Conservation (phyloP, 2,888 invertebrate species). For the Chalcosyrphus nemorum region DNA sequence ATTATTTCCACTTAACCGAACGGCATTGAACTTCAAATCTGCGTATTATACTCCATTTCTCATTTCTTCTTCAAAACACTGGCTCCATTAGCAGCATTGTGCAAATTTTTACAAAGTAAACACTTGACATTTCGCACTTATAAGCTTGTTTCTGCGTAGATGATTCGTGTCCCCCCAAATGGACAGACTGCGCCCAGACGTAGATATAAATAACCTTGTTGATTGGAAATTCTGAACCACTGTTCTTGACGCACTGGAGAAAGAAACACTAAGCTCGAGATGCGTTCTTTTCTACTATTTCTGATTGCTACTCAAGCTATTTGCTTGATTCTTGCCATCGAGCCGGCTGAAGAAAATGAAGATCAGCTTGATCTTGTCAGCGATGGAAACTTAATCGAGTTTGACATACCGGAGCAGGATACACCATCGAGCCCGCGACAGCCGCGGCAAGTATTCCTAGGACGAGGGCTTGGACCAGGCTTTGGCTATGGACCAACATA, state of each 20-base stretch:
- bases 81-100: neutral
- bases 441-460: conserved; percentile 75
- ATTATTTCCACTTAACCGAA: neutral
- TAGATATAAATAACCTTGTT: neutral
- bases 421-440: conserved; percentile 72
- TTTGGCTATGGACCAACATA: neutral
- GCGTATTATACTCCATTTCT: neutral
- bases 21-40: conserved; percentile 27
- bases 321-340: neutral
- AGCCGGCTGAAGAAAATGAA: neutral
- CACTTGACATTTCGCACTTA: neutral
- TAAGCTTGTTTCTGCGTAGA: neutral
- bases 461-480: conserved; percentile 9
- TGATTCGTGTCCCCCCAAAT: too few species aligned
- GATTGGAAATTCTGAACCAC: neutral
- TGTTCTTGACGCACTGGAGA: neutral
- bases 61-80: neutral
- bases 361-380: neutral
- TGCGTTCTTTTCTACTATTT: neutral
- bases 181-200: neutral
- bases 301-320: neutral
- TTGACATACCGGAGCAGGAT: conserved; percentile 68
- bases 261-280: neutral
- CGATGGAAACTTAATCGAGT: neutral
- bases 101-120: neutral